These are phyloP conservation scores for Tineola bisselliella DNA, from an alignment of 2,888 invertebrate species.

Conservation along the genomic window DNA sequence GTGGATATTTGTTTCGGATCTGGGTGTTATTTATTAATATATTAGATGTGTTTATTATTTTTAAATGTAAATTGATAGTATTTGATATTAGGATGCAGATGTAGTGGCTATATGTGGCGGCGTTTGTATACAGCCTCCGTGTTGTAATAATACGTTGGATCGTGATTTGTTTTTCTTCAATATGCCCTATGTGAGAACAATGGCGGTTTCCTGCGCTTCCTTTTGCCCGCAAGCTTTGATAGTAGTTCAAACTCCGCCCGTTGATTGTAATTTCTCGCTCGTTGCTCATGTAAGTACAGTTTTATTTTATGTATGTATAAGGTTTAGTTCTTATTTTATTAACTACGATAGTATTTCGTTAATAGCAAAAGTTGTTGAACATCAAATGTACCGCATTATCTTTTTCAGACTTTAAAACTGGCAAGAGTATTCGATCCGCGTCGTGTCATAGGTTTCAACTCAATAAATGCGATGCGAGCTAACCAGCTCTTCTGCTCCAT, in stretches of 20 bases:
- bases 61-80: neutral
- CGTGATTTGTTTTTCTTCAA: slow-evolving; percentile 49
- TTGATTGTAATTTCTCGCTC: slow-evolving; percentile 50
- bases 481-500: slow-evolving; percentile 48
- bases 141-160: slow-evolving; percentile 36
- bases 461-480: slow-evolving; percentile 52
- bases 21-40: too few relatives aligned
- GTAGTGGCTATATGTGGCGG: slow-evolving; percentile 57
- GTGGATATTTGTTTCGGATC: too few relatives aligned
- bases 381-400: too few relatives aligned
- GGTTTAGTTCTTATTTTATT: too few relatives aligned
- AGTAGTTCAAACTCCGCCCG: slow-evolving; percentile 53
- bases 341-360: too few relatives aligned
- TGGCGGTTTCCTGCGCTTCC: slow-evolving; percentile 37
- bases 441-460: slow-evolving; percentile 46
- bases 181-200: slow-evolving; percentile 43
- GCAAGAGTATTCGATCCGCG: slow-evolving; percentile 36
- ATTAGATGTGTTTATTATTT: neutral
- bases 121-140: slow-evolving; percentile 35
- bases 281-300: slow-evolving; percentile 40
- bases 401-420: slow-evolving; percentile 36
- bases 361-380: too few relatives aligned
- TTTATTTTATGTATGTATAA: too few relatives aligned
- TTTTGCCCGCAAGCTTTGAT: slow-evolving; percentile 48
- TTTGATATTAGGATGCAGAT: slow-evolving; percentile 34